These are phyloP conservation scores for Acronicta alni DNA, from an alignment of 2,888 invertebrate species.

Conservation along the genomic window DNA sequence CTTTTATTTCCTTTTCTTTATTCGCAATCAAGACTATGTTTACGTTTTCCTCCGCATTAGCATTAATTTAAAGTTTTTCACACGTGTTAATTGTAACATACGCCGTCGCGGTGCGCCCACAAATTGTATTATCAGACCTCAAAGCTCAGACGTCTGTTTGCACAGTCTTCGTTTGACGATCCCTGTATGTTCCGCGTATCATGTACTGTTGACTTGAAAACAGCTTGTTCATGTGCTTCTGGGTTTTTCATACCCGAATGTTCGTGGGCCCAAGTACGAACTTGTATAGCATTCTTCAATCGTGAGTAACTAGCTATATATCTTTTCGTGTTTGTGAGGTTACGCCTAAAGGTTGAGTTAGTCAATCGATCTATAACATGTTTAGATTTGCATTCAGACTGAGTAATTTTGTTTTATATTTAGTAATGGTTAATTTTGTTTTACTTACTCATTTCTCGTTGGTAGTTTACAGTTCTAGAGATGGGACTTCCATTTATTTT, in stretches of 20 bases:
- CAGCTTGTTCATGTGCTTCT: too few species aligned
- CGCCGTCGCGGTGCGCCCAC: conserved; percentile 44
- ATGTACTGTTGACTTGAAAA: conserved; percentile 17
- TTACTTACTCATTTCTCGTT: not conserved
- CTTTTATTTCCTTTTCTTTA: conserved; percentile 6
- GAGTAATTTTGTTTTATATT: too few species aligned
- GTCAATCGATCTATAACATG: too few species aligned
- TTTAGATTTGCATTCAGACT: too few species aligned
- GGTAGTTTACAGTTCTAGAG: not conserved
- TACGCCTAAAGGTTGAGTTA: too few species aligned
- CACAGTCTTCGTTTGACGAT: conserved; percentile 43
- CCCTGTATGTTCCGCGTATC: conserved; percentile 31
- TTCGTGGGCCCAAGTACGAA: too few species aligned
- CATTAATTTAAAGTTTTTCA: conserved; percentile 49
- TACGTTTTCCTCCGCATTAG: conserved; percentile 32
- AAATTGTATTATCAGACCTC: conserved; percentile 74
- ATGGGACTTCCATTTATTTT: not conserved
- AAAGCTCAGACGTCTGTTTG: conserved; percentile 74
- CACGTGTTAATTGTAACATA: conserved; percentile 50
- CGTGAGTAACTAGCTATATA: too few species aligned
- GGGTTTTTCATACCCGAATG: too few species aligned
- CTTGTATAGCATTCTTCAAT: too few species aligned
- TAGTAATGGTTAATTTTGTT: not conserved
- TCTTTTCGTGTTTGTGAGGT: too few species aligned
- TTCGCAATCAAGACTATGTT: conserved; percentile 33